Conservation (phyloP, 2,113 vertebrate species). For the Girardinichthys multiradiatus region DNA sequence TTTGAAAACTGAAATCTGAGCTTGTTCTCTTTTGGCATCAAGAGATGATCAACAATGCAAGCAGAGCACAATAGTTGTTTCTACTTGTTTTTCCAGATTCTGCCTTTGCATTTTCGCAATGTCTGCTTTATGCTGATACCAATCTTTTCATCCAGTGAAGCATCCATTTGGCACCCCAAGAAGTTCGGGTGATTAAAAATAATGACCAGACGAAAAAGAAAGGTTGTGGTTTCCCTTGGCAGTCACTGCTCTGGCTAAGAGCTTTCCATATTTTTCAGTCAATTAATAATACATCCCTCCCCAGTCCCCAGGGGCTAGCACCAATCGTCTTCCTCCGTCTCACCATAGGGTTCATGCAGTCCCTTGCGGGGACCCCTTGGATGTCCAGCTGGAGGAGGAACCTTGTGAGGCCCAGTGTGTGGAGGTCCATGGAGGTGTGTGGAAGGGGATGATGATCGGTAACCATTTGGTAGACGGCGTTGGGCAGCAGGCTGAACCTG, state of each 20-base stretch:
- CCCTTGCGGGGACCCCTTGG: slow-evolving; percentile 83
- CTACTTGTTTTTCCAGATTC: slow-evolving; percentile 39
- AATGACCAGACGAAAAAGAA: slow-evolving; percentile 64
- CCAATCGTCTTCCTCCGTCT: slow-evolving; percentile 92
- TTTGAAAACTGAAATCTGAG: slow-evolving; percentile 47
- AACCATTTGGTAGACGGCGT: slow-evolving; percentile 89
- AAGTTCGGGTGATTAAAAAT: slow-evolving; percentile 63
- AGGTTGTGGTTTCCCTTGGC: slow-evolving; percentile 70
- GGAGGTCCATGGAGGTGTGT: slow-evolving; percentile 80
- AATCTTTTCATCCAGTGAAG: slow-evolving; percentile 19
- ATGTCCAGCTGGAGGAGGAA: slow-evolving; percentile 73
- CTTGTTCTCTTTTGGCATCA: slow-evolving; percentile 69
- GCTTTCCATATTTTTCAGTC: slow-evolving; percentile 38
- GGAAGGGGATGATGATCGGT: slow-evolving; percentile 85
- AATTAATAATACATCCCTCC: slow-evolving; percentile 36
- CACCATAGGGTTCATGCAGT: slow-evolving; percentile 89
- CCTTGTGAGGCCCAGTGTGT: slow-evolving; percentile 80
- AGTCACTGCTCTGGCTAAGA: slow-evolving; percentile 61
- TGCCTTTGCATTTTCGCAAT: slow-evolving; percentile 44
- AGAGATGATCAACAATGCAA: slow-evolving; percentile 60
- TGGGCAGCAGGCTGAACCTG: slow-evolving; percentile 73
- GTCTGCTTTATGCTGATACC: slow-evolving; percentile 40
- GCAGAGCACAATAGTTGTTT: slow-evolving; percentile 36
- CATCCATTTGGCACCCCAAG: slow-evolving; percentile 55
- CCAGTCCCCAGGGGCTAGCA: slow-evolving; percentile 86